These are phyloP conservation scores for Planiliza haematocheilus DNA, from an alignment of 2,113 vertebrate genomes.

Conservation along the genomic window DNA sequence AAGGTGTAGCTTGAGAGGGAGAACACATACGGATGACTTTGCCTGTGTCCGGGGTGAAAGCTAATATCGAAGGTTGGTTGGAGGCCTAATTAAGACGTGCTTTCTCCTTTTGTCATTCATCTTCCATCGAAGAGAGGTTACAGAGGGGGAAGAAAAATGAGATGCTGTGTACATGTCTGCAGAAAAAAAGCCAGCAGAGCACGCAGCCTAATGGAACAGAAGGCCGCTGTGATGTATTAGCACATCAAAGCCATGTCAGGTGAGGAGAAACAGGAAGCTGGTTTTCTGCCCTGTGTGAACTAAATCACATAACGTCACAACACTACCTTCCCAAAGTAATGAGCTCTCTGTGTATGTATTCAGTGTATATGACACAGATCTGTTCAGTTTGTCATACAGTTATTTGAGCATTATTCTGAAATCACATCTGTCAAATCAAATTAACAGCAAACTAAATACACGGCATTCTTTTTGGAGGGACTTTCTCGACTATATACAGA, in stretches of 20 bases:
- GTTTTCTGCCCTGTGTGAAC: neutral
- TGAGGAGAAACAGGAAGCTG: conserved; percentile 40
- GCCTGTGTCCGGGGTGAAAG: conserved; percentile 3
- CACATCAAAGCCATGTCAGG: conserved; percentile 40
- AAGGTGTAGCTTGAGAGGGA: neutral
- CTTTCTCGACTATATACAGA: too few species aligned
- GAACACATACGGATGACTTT: conserved; percentile 19
- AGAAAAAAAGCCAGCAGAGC: conserved; percentile 50
- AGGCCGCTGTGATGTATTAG: conserved; percentile 30
- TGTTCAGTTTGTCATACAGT: too few species aligned
- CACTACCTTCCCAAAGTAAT: neutral
- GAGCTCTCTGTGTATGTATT: too few species aligned
- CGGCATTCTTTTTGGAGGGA: too few species aligned
- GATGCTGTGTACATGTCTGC: neutral
- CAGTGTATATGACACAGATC: too few species aligned
- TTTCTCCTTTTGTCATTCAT: conserved; percentile 23
- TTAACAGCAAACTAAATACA: too few species aligned
- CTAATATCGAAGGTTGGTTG: conserved; percentile 11
- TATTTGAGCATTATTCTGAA: too few species aligned
- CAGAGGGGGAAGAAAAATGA: conserved; percentile 7
- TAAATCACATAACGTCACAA: neutral
- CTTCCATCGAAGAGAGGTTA: conserved; percentile 12
- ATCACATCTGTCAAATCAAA: too few species aligned
- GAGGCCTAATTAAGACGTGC: conserved; percentile 22
- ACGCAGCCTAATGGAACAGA: conserved; percentile 42